phyloP scores from a whole-genome alignment of 2,888 invertebrate species.

The Griposia aprilina region DNA sequence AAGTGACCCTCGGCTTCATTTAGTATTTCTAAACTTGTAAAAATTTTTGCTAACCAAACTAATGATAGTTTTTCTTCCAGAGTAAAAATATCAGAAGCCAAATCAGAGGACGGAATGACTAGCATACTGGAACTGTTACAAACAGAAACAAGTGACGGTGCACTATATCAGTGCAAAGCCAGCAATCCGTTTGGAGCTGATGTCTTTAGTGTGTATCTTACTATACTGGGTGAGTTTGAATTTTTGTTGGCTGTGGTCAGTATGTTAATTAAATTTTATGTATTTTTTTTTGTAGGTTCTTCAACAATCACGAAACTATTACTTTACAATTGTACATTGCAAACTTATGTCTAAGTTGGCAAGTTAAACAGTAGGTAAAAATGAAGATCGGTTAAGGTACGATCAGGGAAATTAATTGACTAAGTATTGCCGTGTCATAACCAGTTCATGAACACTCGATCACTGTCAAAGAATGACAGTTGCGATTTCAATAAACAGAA shows the following conservation, averaged over 20 bases:
- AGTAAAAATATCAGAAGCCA: slow-evolving; percentile 87
- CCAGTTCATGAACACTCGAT: background rate
- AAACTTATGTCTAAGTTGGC: no score
- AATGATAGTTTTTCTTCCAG: slow-evolving; percentile 65
- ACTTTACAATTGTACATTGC: no score
- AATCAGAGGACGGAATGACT: slow-evolving; percentile 85
- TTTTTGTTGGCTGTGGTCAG: background rate
- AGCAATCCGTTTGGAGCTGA: slow-evolving; percentile 88
- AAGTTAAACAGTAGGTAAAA: background rate
- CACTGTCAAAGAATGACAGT: background rate
- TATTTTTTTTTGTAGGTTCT: no score
- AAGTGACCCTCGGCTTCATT: no score
- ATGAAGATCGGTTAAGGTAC: background rate
- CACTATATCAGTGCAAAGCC: slow-evolving; percentile 87
- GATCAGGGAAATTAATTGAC: background rate
- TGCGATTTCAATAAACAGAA: background rate
- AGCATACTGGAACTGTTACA: slow-evolving; percentile 84
- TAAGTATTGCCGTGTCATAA: background rate
- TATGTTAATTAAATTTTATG: no score
- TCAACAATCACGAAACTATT: no score
- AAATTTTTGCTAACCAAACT: background rate
- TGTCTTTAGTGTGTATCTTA: slow-evolving; percentile 83
- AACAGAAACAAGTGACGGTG: slow-evolving; percentile 86
- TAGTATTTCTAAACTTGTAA: no score
- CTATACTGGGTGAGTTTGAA: slow-evolving; percentile 82